Conservation (phyloP, 2,888 invertebrate genomes). For the Drosophila crucigera region DNA sequence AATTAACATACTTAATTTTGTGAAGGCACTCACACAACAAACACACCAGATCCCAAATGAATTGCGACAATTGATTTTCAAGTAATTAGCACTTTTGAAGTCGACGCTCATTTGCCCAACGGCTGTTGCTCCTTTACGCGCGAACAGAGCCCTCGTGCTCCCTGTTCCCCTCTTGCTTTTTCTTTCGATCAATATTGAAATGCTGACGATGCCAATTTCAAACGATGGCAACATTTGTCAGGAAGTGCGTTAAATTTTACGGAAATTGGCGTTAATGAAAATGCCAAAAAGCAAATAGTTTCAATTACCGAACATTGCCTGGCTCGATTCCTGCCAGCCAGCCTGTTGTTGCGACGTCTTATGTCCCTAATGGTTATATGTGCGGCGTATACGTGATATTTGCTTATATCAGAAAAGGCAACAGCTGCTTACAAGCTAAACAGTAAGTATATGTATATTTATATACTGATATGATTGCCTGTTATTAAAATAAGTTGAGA, state of each 20-base stretch:
- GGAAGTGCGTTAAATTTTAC: slow-evolving; percentile 73
- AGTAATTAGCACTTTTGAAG: slow-evolving; percentile 70
- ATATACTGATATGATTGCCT: slow-evolving; percentile 18
- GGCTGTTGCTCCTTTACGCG: slow-evolving; percentile 30
- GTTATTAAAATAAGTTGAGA: slow-evolving; percentile 20
- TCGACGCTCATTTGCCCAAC: slow-evolving; percentile 32
- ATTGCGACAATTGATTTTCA: slow-evolving; percentile 80
- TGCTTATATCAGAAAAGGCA: slow-evolving; percentile 31
- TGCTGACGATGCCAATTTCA: slow-evolving; percentile 25
- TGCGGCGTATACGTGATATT: slow-evolving; percentile 66
- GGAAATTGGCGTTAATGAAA: slow-evolving; percentile 76
- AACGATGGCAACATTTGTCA: slow-evolving; percentile 68
- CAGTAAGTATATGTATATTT: neutral
- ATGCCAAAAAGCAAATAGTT: slow-evolving; percentile 75
- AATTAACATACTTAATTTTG: slow-evolving; percentile 80
- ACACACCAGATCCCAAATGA: slow-evolving; percentile 42
- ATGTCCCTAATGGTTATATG: slow-evolving; percentile 42
- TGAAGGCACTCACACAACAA: slow-evolving; percentile 23
- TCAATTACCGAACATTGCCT: slow-evolving; percentile 61
- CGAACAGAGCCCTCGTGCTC: neutral
- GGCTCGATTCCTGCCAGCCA: neutral
- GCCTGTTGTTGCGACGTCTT: slow-evolving; percentile 22
- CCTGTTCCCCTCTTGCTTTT: neutral
- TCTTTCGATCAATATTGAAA: slow-evolving; percentile 13
- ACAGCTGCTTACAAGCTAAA: slow-evolving; percentile 26